These are phyloP conservation scores for Lasioglossum vierecki DNA, from an alignment of 2,888 invertebrate species.

Conservation along the genomic window DNA sequence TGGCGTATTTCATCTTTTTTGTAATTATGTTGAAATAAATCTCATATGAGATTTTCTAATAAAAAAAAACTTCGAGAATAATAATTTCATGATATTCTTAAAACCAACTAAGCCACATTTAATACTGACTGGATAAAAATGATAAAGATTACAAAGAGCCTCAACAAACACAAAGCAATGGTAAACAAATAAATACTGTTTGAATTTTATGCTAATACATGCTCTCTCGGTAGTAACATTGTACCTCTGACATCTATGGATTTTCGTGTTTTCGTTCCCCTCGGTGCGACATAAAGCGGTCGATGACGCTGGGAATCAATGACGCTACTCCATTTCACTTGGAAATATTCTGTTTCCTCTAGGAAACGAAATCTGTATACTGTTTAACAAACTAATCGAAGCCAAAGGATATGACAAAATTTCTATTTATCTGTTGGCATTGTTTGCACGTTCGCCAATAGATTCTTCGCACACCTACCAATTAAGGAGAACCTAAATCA, in stretches of 20 bases:
- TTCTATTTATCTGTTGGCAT: background rate
- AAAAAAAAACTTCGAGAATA: no score
- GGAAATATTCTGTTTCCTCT: background rate
- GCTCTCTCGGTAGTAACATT: background rate
- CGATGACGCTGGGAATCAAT: background rate
- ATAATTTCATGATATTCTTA: background rate
- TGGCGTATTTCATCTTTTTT: no score
- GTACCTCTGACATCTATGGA: background rate
- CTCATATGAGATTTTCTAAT: no score
- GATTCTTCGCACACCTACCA: background rate
- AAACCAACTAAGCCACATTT: background rate
- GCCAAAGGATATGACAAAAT: background rate
- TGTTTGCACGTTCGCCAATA: background rate
- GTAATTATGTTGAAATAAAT: no score
- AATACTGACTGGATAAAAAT: background rate
- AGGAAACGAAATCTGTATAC: background rate
- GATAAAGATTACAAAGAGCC: no score
- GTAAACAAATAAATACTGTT: no score
- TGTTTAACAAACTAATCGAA: background rate
- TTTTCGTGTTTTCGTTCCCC: background rate
- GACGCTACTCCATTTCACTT: background rate
- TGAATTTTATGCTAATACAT: no score
- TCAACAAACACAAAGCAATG: no score
- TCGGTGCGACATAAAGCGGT: background rate
- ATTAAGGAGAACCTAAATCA: background rate